Evolutionary conservation across 1,140 invertebrate genomes (phyloP), one percentile per base, ranked within the genome.

Genomic region (Hylaeus anthracinus): DNA sequence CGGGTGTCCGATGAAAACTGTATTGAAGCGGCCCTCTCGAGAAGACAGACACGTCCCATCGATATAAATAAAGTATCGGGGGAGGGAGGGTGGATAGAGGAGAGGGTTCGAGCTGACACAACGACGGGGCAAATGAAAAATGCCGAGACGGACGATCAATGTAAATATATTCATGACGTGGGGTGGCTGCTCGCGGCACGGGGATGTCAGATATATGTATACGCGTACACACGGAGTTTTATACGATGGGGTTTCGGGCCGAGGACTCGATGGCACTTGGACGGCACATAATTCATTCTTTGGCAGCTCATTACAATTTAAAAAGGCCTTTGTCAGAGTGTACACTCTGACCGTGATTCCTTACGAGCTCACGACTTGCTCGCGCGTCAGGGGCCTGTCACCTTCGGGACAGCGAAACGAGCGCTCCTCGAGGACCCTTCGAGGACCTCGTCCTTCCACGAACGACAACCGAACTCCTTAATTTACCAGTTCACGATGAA

Each of bases 261-360:
- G 86, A 86, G 79, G 79, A 90, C 88, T 79, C 89, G 89, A 89
- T 91, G 91, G 89, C 92, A 92, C 89, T 92, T 86, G 91, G 88
- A 86, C 89, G 89, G 90, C 82, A 88, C 92, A 93, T 93, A 93
- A 93, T 92, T 93, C 92, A 93, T 91, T 90, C 90, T 94, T 94
- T 94, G 93, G 91, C 93, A 94, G 92, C 91, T 93, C 92, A 93
- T 94, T 94, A 94, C 92, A 94, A 93, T 93, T 93, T 93, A 93
- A 93, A 93, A 94, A 90, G 91, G 88, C 82, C 88, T 87, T 90
- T 90, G 88, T 89, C 89, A 90, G 51, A 51, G 89, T 79, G 81
- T 71, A 82, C 65, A 51, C n/a, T 39, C 79, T 83, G 79, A 72
- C 82, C 87, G 83, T 85, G 88, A 89, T 89, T 89, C 58, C 87